phyloP scores from a whole-genome alignment of 2,888 invertebrate species.

The Scaptomyza reducta region DNA sequence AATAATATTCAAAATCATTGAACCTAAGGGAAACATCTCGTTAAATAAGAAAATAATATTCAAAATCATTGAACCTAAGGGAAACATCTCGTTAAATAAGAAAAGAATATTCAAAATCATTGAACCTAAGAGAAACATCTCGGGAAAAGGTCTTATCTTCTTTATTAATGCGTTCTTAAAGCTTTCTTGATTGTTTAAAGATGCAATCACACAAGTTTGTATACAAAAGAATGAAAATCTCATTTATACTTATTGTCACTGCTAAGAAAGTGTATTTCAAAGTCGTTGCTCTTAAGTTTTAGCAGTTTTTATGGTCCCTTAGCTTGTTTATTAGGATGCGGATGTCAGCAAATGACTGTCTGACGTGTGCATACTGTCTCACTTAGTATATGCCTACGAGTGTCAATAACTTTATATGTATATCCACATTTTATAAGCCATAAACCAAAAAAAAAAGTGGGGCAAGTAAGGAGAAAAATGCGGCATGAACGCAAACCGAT shows the following conservation, averaged over 20 bases:
- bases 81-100: neutral
- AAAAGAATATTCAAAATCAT: neutral
- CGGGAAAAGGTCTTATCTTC: no score
- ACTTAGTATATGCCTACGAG: constrained; percentile 50
- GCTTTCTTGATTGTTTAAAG: no score
- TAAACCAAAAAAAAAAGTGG: constrained; percentile 46
- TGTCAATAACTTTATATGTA: constrained; percentile 59
- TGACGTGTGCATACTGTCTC: constrained; percentile 54
- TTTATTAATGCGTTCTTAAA: no score
- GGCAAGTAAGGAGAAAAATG: constrained; percentile 48
- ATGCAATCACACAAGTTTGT: no score
- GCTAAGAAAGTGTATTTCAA: constrained; percentile 21
- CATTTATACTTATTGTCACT: no score
- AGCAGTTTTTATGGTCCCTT: constrained; percentile 30
- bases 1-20: neutral
- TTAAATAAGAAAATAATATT: neutral
- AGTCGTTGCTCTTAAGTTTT: constrained; percentile 10
- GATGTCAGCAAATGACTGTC: constrained; percentile 51
- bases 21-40: neutral
- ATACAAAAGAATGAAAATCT: no score
- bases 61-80: neutral
- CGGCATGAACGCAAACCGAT: constrained; percentile 31
- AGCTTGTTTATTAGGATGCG: constrained; percentile 62
- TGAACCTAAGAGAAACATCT: neutral
- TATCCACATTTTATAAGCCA: constrained; percentile 32